Evolutionary conservation across 2,797 vertebrate species (phyloP).

Genomic region (Nyctalus aviator): DNA sequence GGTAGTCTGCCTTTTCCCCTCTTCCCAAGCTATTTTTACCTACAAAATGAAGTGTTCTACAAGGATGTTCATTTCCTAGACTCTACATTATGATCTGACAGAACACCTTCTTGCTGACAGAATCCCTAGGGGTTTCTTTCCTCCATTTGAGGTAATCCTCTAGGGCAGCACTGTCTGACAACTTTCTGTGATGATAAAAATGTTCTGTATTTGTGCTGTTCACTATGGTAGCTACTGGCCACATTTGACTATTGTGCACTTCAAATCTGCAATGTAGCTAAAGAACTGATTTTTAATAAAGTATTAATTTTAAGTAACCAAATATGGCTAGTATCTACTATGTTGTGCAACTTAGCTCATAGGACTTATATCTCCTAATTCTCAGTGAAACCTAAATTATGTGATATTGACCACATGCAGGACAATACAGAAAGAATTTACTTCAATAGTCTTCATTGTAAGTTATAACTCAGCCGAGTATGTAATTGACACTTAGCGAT

Average conservation of each 20-base stretch:
- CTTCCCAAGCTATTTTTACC: not conserved
- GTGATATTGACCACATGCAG: not conserved
- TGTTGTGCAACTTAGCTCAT: not conserved
- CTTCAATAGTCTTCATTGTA: not conserved
- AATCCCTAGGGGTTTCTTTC: not conserved
- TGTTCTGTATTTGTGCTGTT: not conserved
- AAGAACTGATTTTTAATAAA: slow-evolving; percentile 12
- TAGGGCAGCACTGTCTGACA: not conserved
- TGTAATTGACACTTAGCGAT: not conserved
- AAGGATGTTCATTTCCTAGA: not conserved
- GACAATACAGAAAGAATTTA: slow-evolving; percentile 44
- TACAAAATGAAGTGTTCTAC: not conserved
- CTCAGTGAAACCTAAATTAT: slow-evolving; percentile 33
- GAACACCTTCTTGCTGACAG: not conserved
- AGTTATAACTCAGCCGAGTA: not conserved
- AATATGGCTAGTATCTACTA: not conserved
- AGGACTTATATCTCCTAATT: slow-evolving; percentile 1
- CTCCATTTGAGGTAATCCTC: not conserved
- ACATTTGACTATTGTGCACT: not conserved
- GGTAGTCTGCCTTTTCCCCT: not conserved
- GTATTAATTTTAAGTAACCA: slow-evolving; percentile 28
- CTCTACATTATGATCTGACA: not conserved
- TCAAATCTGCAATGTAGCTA: not conserved
- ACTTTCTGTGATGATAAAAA: not conserved
- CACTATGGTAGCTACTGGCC: not conserved